Base-by-base conservation (phyloP, 2,888 invertebrate species). In the Perizoma flavofasciatum region DNA sequence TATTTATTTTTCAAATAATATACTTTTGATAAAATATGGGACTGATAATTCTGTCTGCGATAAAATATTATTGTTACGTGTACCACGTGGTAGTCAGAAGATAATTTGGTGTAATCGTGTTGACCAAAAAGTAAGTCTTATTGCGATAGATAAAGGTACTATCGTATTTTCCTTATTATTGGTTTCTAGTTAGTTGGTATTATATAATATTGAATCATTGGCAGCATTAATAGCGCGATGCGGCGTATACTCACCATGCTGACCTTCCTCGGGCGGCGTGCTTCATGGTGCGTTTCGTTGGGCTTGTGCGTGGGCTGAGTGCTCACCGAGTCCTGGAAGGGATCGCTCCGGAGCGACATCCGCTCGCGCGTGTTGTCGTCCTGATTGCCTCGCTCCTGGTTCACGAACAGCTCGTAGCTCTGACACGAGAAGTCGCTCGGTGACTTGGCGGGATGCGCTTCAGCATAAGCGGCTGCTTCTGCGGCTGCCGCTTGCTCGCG, bases 351-450 rank as follows among this genome's bases (percentile, higher is more conserved):
- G 78, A 98, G 96, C 92, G 97, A 97, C 95, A 97, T 97, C 89
- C 97, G 96, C 88, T 97, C 97, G 88, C 96, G 96, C 78, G 96
- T 96, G 93, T 97, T 96, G 94, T 97, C 97, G 86, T 97, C 97
- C 81, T 95, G 95, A 88, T 96, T 96, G 77, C 96, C 96, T 78
- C 96, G 96, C 80, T 97, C 97, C 85, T 97, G 97, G 79, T 96
- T 96, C 72, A 97, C 96, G 91, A 97, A 98, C 73, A 97, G 93
- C 91, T 98, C 98, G 93, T 97, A 97, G 88, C 97, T 97, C 85
- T 96, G 96, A 86, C 97, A 97, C 65, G 98, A 98, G 87, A 96
- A 96, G 86, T 96, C 97, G 68, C 98, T 98, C 50, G 98, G 97
- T 58, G 98, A 97, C 88, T 98, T 97, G 70, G 96, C 96, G 66